A percentile compares a stretch with the other conserved stretches of the same genome.
phyloP scores from a whole-genome alignment of 1,140 invertebrate species.

The Orchestia grillus region DNA sequence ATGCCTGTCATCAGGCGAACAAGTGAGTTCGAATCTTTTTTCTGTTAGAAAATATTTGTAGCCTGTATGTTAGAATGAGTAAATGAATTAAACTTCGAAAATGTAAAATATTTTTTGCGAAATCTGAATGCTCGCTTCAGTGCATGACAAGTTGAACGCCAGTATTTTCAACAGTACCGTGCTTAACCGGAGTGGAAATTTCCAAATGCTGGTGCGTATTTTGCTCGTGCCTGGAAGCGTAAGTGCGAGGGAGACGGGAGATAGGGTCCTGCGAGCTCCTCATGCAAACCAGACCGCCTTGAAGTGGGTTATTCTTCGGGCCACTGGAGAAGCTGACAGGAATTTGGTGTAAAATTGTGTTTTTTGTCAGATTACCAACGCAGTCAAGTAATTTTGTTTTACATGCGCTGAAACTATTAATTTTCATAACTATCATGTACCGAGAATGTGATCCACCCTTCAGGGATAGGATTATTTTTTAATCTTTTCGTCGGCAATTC shows the following conservation, averaged over 20 bases:
- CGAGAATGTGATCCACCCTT: not conserved
- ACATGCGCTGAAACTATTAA: not conserved
- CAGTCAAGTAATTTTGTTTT: not conserved
- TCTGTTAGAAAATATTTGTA: not conserved
- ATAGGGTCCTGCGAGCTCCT: not conserved
- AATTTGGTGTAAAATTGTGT: not conserved
- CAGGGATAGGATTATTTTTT: not conserved
- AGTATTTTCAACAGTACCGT: not conserved
- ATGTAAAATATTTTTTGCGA: not conserved
- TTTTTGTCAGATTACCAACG: not conserved
- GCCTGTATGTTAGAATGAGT: not conserved
- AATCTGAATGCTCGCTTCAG: not conserved
- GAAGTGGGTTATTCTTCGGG: not conserved
- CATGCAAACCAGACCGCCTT: not conserved
- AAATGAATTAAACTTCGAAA: not conserved
- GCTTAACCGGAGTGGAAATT: too few relatives aligned
- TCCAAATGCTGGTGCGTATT: not conserved
- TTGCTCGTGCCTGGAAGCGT: not conserved
- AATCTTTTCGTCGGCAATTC: too few relatives aligned
- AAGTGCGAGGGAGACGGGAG: too few relatives aligned
- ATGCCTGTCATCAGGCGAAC: too few relatives aligned
- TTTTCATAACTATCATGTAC: not conserved
- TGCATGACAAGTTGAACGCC: not conserved
- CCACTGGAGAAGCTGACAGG: not conserved
- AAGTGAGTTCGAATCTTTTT: too few relatives aligned